phyloP scores from a whole-genome alignment of 2,113 vertebrate genomes.

The Lepus timidus region DNA sequence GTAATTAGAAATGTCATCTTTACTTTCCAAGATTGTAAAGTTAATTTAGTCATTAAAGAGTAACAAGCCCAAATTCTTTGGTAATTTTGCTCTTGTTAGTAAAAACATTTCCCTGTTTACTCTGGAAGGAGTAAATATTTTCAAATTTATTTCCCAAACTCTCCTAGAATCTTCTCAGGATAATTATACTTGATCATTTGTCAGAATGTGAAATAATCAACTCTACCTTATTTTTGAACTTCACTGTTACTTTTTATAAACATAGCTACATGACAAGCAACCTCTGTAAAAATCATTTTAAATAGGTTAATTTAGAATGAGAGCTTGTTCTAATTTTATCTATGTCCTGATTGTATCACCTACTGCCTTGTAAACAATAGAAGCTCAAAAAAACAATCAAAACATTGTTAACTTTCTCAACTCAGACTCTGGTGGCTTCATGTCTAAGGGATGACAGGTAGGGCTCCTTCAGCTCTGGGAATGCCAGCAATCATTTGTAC shows the following conservation, averaged over 20 bases:
- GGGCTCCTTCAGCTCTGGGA: neutral
- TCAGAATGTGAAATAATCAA: neutral
- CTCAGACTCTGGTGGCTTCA: neutral
- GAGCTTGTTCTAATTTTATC: neutral
- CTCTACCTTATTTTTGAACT: neutral
- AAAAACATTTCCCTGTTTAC: neutral
- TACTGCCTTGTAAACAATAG: neutral
- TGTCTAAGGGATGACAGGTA: rapidly evolving
- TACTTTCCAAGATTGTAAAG: slow-evolving; percentile 18
- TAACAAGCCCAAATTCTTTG: slow-evolving; percentile 5
- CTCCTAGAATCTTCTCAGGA: neutral
- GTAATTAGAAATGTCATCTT: slow-evolving; percentile 41
- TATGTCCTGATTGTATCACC: neutral
- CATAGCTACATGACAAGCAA: neutral
- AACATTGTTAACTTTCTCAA: neutral
- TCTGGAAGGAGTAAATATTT: slow-evolving; percentile 35
- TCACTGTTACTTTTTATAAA: neutral
- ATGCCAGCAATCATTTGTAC: neutral
- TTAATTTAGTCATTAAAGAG: slow-evolving; percentile 26
- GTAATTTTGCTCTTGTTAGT: neutral
- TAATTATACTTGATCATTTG: neutral
- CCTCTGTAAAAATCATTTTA: neutral
- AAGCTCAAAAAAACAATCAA: neutral
- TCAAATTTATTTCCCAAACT: neutral
- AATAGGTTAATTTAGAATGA: neutral